phyloP scores from a whole-genome alignment of 2,113 vertebrate species.

The Probosciger aterrimus region DNA sequence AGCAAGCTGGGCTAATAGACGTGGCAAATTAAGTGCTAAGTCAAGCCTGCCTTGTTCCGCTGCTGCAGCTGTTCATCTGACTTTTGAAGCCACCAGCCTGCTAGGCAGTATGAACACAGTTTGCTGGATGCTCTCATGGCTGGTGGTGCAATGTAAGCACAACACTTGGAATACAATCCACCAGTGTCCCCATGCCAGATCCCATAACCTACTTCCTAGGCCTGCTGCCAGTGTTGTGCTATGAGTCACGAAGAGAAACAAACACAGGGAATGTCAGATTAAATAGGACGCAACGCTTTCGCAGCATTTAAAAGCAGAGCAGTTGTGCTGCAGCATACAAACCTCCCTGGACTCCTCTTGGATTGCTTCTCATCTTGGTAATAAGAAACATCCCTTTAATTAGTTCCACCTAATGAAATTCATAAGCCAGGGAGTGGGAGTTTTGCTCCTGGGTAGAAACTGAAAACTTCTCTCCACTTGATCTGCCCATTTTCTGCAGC shows the following conservation, averaged over 20 bases:
- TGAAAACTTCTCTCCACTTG: constrained; percentile 31
- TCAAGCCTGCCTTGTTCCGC: not conserved
- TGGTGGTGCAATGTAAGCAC: constrained; percentile 47
- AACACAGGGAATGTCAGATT: constrained; percentile 39
- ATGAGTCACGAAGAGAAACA: constrained; percentile 56
- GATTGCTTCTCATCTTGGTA: constrained; percentile 29
- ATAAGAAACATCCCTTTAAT: constrained; percentile 52
- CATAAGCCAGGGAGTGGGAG: constrained; percentile 53
- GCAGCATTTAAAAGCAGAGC: not conserved
- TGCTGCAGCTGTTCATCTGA: constrained; percentile 20
- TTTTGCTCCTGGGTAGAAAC: constrained; percentile 49
- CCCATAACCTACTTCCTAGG: constrained; percentile 50
- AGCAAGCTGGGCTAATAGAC: not conserved
- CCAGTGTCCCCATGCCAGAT: constrained; percentile 25
- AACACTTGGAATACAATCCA: constrained; percentile 24
- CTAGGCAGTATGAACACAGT: not conserved
- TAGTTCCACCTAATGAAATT: constrained; percentile 68
- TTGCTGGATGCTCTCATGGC: constrained; percentile 33
- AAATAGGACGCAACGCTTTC: not conserved
- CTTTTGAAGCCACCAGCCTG: constrained; percentile 33
- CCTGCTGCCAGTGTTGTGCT: constrained; percentile 46
- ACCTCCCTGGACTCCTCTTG: constrained; percentile 10
- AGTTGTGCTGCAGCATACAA: not conserved
- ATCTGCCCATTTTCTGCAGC: constrained; percentile 45
- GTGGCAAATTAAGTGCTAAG: not conserved